These are phyloP conservation scores for Teleogryllus oceanicus DNA, from an alignment of 2,888 invertebrate species.

Conservation along the genomic window DNA sequence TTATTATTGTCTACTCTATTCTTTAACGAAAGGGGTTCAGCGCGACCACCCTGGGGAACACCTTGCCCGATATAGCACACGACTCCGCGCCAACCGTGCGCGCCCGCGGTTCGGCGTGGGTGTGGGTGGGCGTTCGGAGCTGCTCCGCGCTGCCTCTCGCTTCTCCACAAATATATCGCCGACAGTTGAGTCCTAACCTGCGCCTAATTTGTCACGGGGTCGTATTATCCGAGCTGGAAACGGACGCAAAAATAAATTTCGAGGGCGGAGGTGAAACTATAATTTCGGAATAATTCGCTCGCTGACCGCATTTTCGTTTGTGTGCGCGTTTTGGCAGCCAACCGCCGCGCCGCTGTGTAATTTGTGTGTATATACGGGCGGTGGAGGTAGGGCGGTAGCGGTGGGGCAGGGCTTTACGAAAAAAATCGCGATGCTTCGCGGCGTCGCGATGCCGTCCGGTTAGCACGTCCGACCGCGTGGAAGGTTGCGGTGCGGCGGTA, in stretches of 20 bases:
- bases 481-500: neutral
- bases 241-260: neutral
- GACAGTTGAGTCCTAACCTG: conserved; percentile 18
- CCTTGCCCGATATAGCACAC: too few species aligned
- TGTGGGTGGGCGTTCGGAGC: neutral
- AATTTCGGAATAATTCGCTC: conserved; percentile 8
- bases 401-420: neutral
- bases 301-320: neutral
- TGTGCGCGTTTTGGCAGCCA: neutral
- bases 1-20: too few species aligned
- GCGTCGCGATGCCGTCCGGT: neutral
- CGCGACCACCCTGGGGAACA: too few species aligned
- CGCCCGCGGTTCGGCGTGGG: too few species aligned
- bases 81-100: too few species aligned
- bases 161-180: neutral
- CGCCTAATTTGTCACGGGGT: conserved; percentile 3
- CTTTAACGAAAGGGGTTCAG: too few species aligned
- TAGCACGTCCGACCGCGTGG: neutral
- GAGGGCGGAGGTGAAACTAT: neutral
- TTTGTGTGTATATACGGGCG: neutral
- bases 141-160: neutral
- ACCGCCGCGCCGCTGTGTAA: neutral
- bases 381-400: neutral
- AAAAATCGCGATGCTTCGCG: neutral
- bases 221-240: conserved; percentile 7